Percentiles rank a stretch among this genome's conserved stretches.
phyloP scores from a whole-genome alignment of 2,888 invertebrate species.

The Ophioninae sp. region DNA sequence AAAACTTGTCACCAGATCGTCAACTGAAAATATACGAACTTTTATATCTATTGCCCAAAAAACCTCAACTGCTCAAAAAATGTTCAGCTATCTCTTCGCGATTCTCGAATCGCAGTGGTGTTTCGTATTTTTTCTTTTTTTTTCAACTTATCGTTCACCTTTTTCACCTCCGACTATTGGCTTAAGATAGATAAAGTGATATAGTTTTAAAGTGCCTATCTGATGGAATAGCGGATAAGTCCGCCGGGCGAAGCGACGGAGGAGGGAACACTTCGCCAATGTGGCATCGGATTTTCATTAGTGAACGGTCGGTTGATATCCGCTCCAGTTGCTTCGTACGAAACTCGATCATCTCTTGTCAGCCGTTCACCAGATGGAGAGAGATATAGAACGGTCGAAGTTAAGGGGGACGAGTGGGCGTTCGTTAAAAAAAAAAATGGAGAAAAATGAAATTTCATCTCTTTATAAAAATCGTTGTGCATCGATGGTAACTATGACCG shows the following conservation, averaged over 20 bases:
- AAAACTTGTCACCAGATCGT: no score
- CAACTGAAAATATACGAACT: background rate
- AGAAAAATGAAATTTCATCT: constrained; percentile 34
- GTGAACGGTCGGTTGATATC: constrained; percentile 52
- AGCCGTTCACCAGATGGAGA: constrained; percentile 40
- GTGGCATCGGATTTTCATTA: constrained; percentile 59
- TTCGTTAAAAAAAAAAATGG: constrained; percentile 1
- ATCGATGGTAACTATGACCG: constrained; percentile 26
- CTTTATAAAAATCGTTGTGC: constrained; percentile 43
- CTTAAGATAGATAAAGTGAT: constrained; percentile 25
- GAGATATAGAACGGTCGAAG: constrained; percentile 30
- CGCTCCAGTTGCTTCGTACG: constrained; percentile 55
- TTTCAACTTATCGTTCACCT: constrained; percentile 4
- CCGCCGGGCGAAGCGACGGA: background rate
- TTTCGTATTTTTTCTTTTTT: background rate
- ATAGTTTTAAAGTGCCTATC: constrained; percentile 37
- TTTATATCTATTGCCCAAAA: background rate
- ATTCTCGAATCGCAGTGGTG: constrained; percentile 8
- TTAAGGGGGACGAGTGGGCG: constrained; percentile 36
- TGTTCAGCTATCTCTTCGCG: background rate
- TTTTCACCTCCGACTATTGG: constrained; percentile 6
- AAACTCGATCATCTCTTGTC: constrained; percentile 58
- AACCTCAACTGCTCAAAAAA: background rate
- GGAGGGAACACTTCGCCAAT: constrained; percentile 46
- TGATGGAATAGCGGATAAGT: constrained; percentile 27